Percentiles rank a stretch among this genome's conserved stretches.
These are phyloP conservation scores for Macropus fuliginosus DNA, from an alignment of 2,797 vertebrate genomes.

Conservation along the genomic window DNA sequence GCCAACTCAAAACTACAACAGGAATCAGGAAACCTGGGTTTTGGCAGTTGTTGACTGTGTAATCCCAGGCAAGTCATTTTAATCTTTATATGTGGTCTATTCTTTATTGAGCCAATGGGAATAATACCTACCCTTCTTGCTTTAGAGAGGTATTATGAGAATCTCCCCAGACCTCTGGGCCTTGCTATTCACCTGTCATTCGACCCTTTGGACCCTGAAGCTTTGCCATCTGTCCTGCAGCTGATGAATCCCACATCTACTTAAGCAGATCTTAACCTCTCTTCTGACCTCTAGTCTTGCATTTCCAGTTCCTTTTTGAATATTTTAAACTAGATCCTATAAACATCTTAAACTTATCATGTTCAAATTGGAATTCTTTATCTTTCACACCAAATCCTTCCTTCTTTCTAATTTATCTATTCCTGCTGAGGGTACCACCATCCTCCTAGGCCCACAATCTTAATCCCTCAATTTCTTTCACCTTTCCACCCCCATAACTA, in stretches of 20 bases:
- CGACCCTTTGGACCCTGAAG: neutral
- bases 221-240: neutral
- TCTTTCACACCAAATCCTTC: neutral
- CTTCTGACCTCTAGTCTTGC: neutral
- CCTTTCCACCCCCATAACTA: neutral
- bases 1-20: neutral
- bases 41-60: constrained; percentile 3
- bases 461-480: neutral
- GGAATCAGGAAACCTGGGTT: neutral
- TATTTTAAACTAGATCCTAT: neutral
- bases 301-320: neutral
- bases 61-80: neutral
- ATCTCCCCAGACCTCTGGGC: neutral
- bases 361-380: neutral
- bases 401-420: neutral
- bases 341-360: neutral
- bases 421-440: neutral
- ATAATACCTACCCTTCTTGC: neutral
- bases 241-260: neutral
- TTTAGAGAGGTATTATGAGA: neutral
- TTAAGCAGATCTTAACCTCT: neutral
- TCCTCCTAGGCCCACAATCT: neutral
- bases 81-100: constrained; percentile 1
- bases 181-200: neutral
- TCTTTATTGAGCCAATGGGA: neutral